Conservation (phyloP, 2,797 vertebrate genomes). For the Pangasius macronema region DNA sequence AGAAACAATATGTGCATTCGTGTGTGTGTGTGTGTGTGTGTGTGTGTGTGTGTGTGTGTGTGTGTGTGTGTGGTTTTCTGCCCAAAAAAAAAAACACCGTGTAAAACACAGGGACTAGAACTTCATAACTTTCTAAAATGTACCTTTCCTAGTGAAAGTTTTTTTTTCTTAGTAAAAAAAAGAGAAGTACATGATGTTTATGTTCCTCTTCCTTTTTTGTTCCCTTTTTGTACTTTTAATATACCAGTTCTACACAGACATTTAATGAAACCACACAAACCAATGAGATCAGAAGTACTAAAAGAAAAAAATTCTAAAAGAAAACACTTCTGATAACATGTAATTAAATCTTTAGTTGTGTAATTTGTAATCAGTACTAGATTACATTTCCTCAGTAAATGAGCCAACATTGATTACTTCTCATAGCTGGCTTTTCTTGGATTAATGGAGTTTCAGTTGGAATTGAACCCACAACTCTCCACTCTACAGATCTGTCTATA, state of each 20-base stretch:
- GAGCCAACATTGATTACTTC: conserved; percentile 5
- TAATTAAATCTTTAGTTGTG: conserved; percentile 21
- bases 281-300: conserved; percentile 4
- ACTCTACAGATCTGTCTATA: not conserved
- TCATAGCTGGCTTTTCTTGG: conserved; percentile 31
- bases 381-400: conserved; percentile 17
- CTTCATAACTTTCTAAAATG: too few species aligned
- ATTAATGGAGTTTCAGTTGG: conserved; percentile 20
- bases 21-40: not conserved
- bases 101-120: too few species aligned
- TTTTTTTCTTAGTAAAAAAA: not conserved
- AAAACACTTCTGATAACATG: not conserved
- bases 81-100: too few species aligned
- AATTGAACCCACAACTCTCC: not conserved
- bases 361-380: conserved; percentile 17
- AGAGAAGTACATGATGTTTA: not conserved
- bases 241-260: not conserved
- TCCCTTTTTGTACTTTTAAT: not conserved
- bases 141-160: too few species aligned
- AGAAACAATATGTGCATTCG: not conserved
- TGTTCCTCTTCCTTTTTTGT: not conserved
- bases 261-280: not conserved
- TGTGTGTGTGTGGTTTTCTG: not conserved
- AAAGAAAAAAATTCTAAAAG: conserved; percentile 2
- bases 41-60: not conserved